Conservation (phyloP, 30 jellyfish, hydroid and myxozoan genomes). For the Turritopsis rubra region DNA sequence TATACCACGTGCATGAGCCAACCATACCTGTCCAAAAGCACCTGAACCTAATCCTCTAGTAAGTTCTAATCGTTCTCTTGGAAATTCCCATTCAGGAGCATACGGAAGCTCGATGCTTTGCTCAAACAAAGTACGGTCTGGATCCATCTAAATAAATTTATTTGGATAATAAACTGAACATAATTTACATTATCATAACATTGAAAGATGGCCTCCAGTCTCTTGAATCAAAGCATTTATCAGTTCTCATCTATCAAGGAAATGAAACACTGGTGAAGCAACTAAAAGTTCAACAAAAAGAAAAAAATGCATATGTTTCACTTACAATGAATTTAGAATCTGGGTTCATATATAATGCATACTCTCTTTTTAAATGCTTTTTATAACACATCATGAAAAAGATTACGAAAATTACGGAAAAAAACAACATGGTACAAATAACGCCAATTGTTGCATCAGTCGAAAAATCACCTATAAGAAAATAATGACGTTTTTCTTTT, state of each 20-base stretch:
- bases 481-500: background rate
- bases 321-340: slow-evolving; percentile 66
- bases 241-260: too few species aligned
- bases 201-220: too few species aligned
- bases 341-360: slow-evolving; percentile 72
- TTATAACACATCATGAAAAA: slow-evolving; percentile 45
- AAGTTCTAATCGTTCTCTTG: slow-evolving; percentile 73
- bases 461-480: background rate
- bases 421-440: background rate
- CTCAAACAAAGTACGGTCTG: slow-evolving; percentile 83
- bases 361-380: slow-evolving; percentile 47
- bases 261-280: too few species aligned
- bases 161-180: background rate
- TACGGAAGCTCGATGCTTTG: slow-evolving; percentile 89
- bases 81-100: slow-evolving; percentile 96
- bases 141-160: slow-evolving; percentile 54
- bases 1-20: slow-evolving; percentile 91
- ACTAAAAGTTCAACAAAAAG: too few species aligned
- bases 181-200: background rate
- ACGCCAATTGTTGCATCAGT: background rate
- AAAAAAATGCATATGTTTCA: background rate
- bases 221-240: too few species aligned
- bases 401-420: slow-evolving; percentile 21
- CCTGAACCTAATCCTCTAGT: slow-evolving; percentile 78
- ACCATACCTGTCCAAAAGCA: slow-evolving; percentile 96